Percentiles rank a stretch among this genome's conserved stretches.
phyloP scores from a whole-genome alignment of 2,888 invertebrate species.

The Drosophila ustulata region DNA sequence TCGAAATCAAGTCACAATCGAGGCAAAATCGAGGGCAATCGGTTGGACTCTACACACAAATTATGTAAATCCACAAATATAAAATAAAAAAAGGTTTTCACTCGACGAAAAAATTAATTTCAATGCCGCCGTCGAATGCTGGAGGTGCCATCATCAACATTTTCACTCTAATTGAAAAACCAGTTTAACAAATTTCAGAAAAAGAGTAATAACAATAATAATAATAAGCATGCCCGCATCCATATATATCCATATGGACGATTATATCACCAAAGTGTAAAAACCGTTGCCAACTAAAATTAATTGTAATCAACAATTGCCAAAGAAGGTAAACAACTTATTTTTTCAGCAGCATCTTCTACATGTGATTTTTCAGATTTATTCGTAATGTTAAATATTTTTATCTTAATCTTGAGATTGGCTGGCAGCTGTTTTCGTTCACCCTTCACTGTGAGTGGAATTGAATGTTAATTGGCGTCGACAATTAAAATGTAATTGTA shows the following conservation, averaged over 20 bases:
- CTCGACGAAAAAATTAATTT: slow-evolving; percentile 58
- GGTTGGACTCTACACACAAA: slow-evolving; percentile 44
- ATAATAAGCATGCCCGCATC: slow-evolving; percentile 51
- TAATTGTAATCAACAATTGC: slow-evolving; percentile 68
- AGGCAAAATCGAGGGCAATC: slow-evolving; percentile 67
- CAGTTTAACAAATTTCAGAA: slow-evolving; percentile 76
- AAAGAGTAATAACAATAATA: slow-evolving; percentile 57
- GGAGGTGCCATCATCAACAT: slow-evolving; percentile 72
- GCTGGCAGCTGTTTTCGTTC: slow-evolving; percentile 17
- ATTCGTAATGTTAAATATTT: background rate
- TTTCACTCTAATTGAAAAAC: slow-evolving; percentile 81
- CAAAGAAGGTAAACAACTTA: slow-evolving; percentile 67
- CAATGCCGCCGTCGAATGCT: slow-evolving; percentile 50
- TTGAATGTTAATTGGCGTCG: slow-evolving; percentile 44
- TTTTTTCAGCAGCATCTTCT: slow-evolving; percentile 55
- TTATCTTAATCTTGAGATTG: slow-evolving; percentile 21
- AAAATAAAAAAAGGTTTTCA: slow-evolving; percentile 70
- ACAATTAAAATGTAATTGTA: slow-evolving; percentile 67
- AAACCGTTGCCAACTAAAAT: slow-evolving; percentile 59
- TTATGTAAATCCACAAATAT: slow-evolving; percentile 69
- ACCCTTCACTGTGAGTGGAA: slow-evolving; percentile 47
- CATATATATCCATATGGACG: slow-evolving; percentile 28
- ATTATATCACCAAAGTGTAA: slow-evolving; percentile 68
- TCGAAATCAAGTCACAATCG: slow-evolving; percentile 37
- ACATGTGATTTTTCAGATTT: background rate